Base-by-base conservation (phyloP, 2,797 vertebrate species). In the Ceryle rudis region DNA sequence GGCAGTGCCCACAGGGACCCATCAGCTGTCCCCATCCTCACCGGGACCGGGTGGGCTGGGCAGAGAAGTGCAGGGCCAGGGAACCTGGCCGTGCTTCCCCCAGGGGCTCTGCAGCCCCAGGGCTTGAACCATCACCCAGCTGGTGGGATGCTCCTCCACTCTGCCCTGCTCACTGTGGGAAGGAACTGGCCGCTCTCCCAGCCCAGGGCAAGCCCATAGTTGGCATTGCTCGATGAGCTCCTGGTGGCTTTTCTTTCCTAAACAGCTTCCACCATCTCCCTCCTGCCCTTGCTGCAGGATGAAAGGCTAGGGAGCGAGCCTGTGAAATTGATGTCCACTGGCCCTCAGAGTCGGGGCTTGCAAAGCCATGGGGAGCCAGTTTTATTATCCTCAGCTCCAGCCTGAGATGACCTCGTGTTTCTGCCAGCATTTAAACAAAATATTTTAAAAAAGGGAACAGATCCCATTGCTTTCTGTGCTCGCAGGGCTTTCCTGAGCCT, bases 371-470 rank as follows among this genome's bases (percentile, higher is more conserved):
- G 92, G 89, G 95, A 95, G 89, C 83, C 5, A 44, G n/a, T 73
- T 92, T 95, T 96, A 75, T 96, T 95, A 93, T 96, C 93, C 93
- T 95, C 93, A 65, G 89, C 92, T 90, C 95, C 96, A 97, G 94
- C 97, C 97, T 35, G 82, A 94, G 95, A 95, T 97, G 97, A 98
- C 97, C 97, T 95, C 89, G 85, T 87, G 86, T 70, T 83, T 93
- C 88, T 96, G 96, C 95, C 97, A 98, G 94, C 44, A 10, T 96
- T 97, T 95, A 97, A 97, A 96, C 96, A 96, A 97, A 97, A 77
- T 91, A 90, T 79, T 96, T 91, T 61, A 39, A 95, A 61, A 89
- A 66, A 92, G 46, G 52, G 92, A 81, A 70, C 66, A 82, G 78
- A 82, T 91, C 77, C 74, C 65, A 16, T 21, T 74, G 86, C 86